Evolutionary conservation across 1,140 invertebrate species (phyloP).

Genomic region (Elysia chlorotica): DNA sequence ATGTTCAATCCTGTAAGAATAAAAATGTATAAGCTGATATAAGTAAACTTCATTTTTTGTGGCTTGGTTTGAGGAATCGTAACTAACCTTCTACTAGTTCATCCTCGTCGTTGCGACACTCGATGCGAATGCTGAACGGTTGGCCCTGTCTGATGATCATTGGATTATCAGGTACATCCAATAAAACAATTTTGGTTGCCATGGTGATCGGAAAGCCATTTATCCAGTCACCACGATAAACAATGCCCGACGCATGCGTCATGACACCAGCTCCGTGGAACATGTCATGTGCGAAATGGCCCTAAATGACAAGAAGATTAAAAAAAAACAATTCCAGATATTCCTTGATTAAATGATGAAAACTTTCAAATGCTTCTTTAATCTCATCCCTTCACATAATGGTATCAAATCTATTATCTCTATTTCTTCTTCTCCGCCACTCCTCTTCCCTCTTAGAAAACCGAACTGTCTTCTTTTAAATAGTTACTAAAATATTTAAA

Average conservation of each 20-base stretch:
- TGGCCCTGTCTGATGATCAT: constrained; percentile 44
- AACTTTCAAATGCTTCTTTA: too few relatives aligned
- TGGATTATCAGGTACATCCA: constrained; percentile 29
- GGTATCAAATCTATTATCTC: too few relatives aligned
- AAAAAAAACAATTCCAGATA: too few relatives aligned
- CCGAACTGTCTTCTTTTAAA: too few relatives aligned
- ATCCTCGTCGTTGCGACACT: constrained; percentile 46
- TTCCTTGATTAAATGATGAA: too few relatives aligned
- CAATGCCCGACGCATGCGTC: constrained; percentile 52
- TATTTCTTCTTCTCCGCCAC: too few relatives aligned
- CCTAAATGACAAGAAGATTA: constrained; percentile 35
- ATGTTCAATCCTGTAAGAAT: not conserved
- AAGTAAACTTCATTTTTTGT: not conserved
- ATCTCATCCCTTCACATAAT: too few relatives aligned
- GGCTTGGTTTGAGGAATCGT: not conserved
- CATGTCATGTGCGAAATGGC: constrained; percentile 54
- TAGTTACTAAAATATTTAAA: too few relatives aligned
- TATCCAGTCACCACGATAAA: constrained; percentile 53
- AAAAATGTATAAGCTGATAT: not conserved
- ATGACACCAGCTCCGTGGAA: constrained; percentile 55
- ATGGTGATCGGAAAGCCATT: constrained; percentile 48
- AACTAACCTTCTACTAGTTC: constrained; percentile 46
- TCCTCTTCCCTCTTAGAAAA: too few relatives aligned
- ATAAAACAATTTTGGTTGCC: constrained; percentile 52
- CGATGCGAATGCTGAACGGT: constrained; percentile 48